These are phyloP conservation scores for Macrobrachium nipponense DNA, from an alignment of 1,140 invertebrate species.

Conservation along the genomic window DNA sequence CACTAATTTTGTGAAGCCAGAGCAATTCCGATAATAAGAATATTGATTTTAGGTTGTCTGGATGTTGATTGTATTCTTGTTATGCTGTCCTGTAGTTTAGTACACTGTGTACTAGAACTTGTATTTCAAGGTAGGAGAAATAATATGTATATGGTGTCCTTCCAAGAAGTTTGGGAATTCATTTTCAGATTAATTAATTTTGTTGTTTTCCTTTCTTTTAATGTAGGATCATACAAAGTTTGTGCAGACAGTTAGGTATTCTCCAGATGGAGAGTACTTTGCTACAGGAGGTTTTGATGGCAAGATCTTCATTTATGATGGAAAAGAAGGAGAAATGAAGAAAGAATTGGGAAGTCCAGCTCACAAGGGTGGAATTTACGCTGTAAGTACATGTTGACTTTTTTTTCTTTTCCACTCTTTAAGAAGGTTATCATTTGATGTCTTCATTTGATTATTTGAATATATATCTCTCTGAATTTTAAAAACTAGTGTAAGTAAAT, in stretches of 20 bases:
- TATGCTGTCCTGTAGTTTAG: too few relatives aligned
- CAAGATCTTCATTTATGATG: constrained; percentile 93
- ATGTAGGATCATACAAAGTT: constrained; percentile 92
- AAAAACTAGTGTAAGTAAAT: too few relatives aligned
- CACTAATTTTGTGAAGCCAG: too few relatives aligned
- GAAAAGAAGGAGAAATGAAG: constrained; percentile 83
- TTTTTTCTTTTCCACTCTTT: neutral
- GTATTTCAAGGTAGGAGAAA: neutral
- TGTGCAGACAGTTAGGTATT: constrained; percentile 96
- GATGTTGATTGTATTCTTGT: too few relatives aligned
- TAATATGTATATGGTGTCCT: neutral
- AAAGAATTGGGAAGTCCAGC: constrained; percentile 84
- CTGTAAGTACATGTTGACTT: constrained; percentile 65
- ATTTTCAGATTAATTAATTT: neutral
- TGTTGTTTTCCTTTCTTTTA: constrained; percentile 27
- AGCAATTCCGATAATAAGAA: too few relatives aligned
- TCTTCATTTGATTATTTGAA: too few relatives aligned
- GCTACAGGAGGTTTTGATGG: constrained; percentile 97
- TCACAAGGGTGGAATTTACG: constrained; percentile 87
- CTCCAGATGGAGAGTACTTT: constrained; percentile 90
- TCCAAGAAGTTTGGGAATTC: neutral
- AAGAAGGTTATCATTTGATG: neutral
- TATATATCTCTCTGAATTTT: too few relatives aligned
- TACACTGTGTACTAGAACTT: too few relatives aligned
- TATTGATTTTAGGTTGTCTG: too few relatives aligned